A percentile compares a stretch with the other conserved stretches of the same genome.
Conservation (phyloP, 2,888 invertebrate species). For the Acanthopleura granulata region DNA sequence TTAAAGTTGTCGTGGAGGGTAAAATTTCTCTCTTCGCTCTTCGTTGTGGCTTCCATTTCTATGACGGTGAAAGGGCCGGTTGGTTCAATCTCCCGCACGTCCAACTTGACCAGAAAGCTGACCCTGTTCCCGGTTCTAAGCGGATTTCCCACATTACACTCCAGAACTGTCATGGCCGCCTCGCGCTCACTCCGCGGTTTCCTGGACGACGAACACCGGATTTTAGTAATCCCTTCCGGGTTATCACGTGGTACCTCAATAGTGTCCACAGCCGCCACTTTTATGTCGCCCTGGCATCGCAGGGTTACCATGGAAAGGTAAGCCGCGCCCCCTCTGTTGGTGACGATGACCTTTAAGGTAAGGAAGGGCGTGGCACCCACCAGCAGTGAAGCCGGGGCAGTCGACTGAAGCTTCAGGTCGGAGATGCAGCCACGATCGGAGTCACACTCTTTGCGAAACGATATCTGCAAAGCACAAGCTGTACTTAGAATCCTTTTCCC, state of each 20-base stretch:
- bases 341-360: conserved; percentile 10
- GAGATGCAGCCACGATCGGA: background rate
- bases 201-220: background rate
- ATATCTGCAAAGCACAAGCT: background rate
- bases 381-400: background rate
- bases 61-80: background rate
- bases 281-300: conserved; percentile 12
- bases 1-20: conserved; percentile 7
- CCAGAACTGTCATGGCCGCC: background rate
- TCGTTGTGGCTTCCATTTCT: background rate
- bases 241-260: conserved; percentile 12
- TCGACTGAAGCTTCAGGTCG: background rate
- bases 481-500: too few relatives aligned
- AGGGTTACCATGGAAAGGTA: conserved; percentile 1
- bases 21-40: background rate
- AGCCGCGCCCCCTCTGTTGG: conserved; percentile 7
- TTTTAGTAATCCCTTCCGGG: conserved; percentile 4
- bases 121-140: conserved; percentile 4
- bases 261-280: conserved; percentile 11
- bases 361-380: conserved; percentile 4
- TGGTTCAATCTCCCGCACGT: conserved; percentile 2
- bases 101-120: background rate
- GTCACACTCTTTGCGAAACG: conserved; percentile 11
- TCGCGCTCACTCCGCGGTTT: background rate
- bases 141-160: conserved; percentile 9